Evolutionary conservation across 2,888 invertebrate genomes (phyloP).

Genomic region (Lithophane leautieri): DNA sequence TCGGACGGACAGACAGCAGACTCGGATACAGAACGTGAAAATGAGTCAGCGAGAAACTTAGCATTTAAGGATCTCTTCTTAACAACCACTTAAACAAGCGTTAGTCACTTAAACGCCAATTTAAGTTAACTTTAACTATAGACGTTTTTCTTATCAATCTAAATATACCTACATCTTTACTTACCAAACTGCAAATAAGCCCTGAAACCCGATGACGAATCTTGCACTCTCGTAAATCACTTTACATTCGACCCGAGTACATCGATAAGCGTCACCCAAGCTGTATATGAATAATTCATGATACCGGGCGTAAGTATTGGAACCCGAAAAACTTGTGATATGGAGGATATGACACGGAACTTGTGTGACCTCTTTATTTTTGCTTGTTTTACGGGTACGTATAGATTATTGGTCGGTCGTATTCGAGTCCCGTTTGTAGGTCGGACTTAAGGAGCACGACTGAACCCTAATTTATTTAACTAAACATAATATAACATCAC

Average conservation of each 20-base stretch:
- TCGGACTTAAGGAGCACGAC: background rate
- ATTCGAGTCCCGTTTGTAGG: background rate
- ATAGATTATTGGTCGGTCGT: background rate
- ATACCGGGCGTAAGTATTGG: conserved; percentile 61
- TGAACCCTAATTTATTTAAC: background rate
- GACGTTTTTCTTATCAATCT: too few relatives aligned
- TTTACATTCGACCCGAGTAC: conserved; percentile 68
- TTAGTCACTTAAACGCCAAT: background rate
- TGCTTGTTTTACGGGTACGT: conserved; percentile 18
- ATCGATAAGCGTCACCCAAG: conserved; percentile 75
- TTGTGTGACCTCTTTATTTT: conserved; percentile 50
- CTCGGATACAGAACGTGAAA: too few relatives aligned
- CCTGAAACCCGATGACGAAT: conserved; percentile 43
- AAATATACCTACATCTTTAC: background rate
- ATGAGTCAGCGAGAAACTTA: background rate
- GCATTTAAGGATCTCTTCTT: background rate
- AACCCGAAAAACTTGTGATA: conserved; percentile 63
- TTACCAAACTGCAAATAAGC: background rate
- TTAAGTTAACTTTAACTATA: background rate
- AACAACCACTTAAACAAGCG: background rate
- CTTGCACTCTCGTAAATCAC: conserved; percentile 69
- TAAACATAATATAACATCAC: too few relatives aligned
- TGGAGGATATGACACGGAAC: conserved; percentile 54
- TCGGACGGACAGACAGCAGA: too few relatives aligned
- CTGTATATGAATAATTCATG: conserved; percentile 77